Base-by-base conservation (phyloP, 92 coral and sea anemone genomes). In the Umimayanthus kanabou region DNA sequence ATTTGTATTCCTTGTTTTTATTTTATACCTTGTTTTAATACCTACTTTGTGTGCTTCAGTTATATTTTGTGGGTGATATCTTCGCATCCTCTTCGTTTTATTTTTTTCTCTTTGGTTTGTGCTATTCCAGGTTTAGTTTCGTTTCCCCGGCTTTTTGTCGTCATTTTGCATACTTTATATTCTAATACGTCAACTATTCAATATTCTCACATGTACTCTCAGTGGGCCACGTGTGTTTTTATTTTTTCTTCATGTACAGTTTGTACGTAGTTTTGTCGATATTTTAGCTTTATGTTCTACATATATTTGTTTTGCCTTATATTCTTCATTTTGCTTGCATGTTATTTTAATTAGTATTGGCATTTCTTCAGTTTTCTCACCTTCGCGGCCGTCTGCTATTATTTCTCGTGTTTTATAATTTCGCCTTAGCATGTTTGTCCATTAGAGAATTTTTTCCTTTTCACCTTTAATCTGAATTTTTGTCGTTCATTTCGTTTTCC, bases 221-320 rank as follows among this genome's bases (percentile, higher is more conserved):
- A 70, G 75, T 70, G 30, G 75, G 40, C 75, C 75, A 70, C 75
- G 75, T 70, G 75, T 70, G 30, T 70, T 70, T 70, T 70, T 70
- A 70, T 70, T 70, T 70, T n/a, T 70, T 70, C 75, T 70, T n/a
- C 40, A 70, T 70, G 9, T 70, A 70, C 75, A 70, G 75, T 70
- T 70, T 70, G 29, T 9, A 22, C 37, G 25, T 28, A 70, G 75
- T 70, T 70, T 70, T 70, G 75, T 70, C 39, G 13, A 30, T 70
- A 70, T 70, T 70, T 70, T 70, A 70, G 75, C 75, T 70, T 70
- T 70, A 70, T 70, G 29, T 70, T 28, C 75, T 70, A n/a, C 75
- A 3, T 70, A 28, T 70, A 70, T 70, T 70, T 70, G 75, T 70
- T 70, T 28, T 70, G 75, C 30, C 75, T 22, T 22, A 28, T 70